Evolutionary conservation across 35 echinoderm and acorn worm genomes (phyloP), one percentile per base, ranked within the genome.

Genomic region (Lytechinus pictus): DNA sequence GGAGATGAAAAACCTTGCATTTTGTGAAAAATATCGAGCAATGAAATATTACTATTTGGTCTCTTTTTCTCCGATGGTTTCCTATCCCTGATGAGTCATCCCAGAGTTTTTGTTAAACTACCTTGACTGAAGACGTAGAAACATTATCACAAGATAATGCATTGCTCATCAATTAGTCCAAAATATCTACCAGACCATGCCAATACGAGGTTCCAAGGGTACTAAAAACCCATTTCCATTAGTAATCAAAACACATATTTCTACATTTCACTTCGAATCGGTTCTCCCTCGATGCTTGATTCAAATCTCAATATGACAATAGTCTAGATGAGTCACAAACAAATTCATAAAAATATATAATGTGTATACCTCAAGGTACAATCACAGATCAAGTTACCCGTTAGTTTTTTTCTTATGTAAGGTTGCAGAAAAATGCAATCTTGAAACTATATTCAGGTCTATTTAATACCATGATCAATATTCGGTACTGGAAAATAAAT

Each of bases 41-140:
- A 90, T 90, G 88, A 90, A 90, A 90, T 90, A 90, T 90, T 44
- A 90, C 88, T 44, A 90, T 90, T 90, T 90, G 29, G 52, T 90
- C 10, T 54, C 88, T 90, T 90, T 44, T 90, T 90, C 29, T 52
- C 28, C 13, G 24, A 44, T 52, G 52, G 88, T 52, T 90, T 90
- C 52, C 88, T 52, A 90, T 12, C 28, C 9, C 88, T 44, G 88
- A 90, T 90, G 88, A 90, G 10, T 90, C 88, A 90, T 90, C 88
- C 52, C 8, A 9, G 88, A 90, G 10, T 90, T 54, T 90, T 54
- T 52, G 28, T 90, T 90, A 90, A 27, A 9, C 28, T 90, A 90
- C 29, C 88, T 90, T 90, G 66, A 79, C 66, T 79, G 66, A n/a
- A 79, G 66, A 79, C 2, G 66, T 79, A 79, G 66, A 79, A 79